Base-by-base conservation (phyloP, 2,888 invertebrate species). In the Scaptomyza cyrtandrae region DNA sequence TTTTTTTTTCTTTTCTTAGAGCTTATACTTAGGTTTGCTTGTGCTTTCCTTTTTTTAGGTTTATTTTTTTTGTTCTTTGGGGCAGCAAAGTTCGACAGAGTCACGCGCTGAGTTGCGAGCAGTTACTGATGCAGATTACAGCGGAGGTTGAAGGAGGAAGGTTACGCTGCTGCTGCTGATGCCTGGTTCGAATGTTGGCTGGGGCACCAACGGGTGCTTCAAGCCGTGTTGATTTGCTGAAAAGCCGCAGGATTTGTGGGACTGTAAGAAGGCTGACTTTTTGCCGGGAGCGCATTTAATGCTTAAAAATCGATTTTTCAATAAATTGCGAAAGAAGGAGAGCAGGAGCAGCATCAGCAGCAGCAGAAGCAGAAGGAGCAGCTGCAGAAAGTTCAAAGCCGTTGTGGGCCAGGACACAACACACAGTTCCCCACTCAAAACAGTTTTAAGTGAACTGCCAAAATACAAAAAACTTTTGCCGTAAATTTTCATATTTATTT, bases 401-500 rank as follows among this genome's bases (percentile, higher is more conserved):
- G 65, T 71, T 59, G 66, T 66, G 56, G 46, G 56, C 72, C 64
- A 68, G 67, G 45, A 61, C 71, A 39, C 41, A 41, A 49, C 49
- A 50, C 33, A 56, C 49, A 56, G 63, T 44, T 49, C 54, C 52
- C 46, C 52, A 29, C 53, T 48, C 44, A 62, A 65, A 76, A 68
- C 77, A 70, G 70, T 77, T 78, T 78, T 78, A 78, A 78, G 78
- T 80, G 70, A 78, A 80, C 80, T 77, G 80, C 77, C 77, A 80
- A 71, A 84, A 80, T 71, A 71, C 73, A 73, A 75, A 69, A 60
- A 86, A 85, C 57, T 86, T 86, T 65, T 72, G 70, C 84, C 88
- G 88, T 86, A 86, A 86, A 86, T 88, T 88, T 86, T 88, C 87
- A 86, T 86, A 86, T 88, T 86, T 86, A 86, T 86, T 86, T 86